Conservation (phyloP, 2,797 vertebrate genomes). For the Anas capensis region DNA sequence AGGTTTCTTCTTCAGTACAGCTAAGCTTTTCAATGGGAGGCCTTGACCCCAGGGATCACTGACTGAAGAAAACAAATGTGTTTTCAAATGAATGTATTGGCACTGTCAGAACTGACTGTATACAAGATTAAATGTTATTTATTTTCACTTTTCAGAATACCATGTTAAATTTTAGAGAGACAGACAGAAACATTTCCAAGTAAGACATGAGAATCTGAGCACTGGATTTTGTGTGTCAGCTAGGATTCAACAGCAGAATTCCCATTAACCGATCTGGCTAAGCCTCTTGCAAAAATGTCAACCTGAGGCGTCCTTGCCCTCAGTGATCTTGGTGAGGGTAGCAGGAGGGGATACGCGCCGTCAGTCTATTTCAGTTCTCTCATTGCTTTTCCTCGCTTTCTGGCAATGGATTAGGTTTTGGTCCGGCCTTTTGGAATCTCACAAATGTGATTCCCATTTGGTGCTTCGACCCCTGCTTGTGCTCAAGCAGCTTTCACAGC, state of each 20-base stretch:
- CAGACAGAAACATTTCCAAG: slow-evolving; percentile 40
- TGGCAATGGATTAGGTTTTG: neutral
- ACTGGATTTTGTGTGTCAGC: slow-evolving; percentile 29
- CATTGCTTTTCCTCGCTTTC: neutral
- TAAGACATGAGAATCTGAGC: slow-evolving; percentile 40
- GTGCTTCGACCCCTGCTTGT: neutral
- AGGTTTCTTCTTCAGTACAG: slow-evolving; percentile 73
- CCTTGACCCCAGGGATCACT: slow-evolving; percentile 66
- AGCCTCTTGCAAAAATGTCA: slow-evolving; percentile 15
- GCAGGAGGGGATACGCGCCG: accelerated
- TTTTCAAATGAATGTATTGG: slow-evolving; percentile 67
- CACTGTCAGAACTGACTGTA: slow-evolving; percentile 61
- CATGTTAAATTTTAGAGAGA: slow-evolving; percentile 40
- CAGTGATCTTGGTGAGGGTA: neutral
- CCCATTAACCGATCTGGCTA: slow-evolving; percentile 16
- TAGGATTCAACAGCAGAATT: slow-evolving; percentile 15
- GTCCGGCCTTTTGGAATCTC: neutral
- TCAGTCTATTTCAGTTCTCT: neutral
- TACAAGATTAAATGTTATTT: slow-evolving; percentile 64
- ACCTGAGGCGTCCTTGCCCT: neutral
- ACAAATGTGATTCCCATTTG: neutral
- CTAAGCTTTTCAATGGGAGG: slow-evolving; percentile 71
- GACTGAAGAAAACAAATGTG: slow-evolving; percentile 68
- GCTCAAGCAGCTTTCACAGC: neutral
- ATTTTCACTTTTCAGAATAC: slow-evolving; percentile 61